Evolutionary conservation across 2,113 vertebrate species (phyloP).

Genomic region (Anser cygnoides): DNA sequence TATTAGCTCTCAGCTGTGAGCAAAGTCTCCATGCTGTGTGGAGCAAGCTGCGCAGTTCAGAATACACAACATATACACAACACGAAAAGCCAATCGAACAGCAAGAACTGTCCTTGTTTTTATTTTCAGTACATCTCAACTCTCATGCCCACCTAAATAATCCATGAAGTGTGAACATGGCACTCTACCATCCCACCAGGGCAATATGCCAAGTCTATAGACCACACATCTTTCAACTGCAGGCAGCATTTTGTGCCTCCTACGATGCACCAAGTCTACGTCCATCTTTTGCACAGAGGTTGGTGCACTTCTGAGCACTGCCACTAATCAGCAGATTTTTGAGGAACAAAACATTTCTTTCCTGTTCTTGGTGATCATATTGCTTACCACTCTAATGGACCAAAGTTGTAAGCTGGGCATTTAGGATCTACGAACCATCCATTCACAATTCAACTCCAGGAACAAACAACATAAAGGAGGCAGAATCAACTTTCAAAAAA

Average conservation of each 20-base stretch:
- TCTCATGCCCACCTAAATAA: not conserved
- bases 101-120: not conserved
- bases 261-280: not conserved
- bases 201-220: not conserved
- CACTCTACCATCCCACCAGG: not conserved
- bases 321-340: not conserved
- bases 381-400: not conserved
- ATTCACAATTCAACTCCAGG: not conserved
- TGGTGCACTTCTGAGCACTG: not conserved
- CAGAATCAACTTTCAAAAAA: conserved; percentile 92
- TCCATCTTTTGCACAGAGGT: not conserved
- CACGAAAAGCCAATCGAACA: not conserved
- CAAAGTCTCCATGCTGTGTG: not conserved
- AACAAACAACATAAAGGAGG: conserved; percentile 75
- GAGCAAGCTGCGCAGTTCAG: not conserved
- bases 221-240: not conserved
- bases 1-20: not conserved
- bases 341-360: not conserved
- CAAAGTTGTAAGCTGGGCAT: not conserved
- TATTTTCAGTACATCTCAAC: not conserved
- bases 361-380: not conserved
- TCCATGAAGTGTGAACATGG: not conserved
- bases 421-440: not conserved
- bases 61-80: not conserved
- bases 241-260: not conserved